phyloP scores from a whole-genome alignment of 2,888 invertebrate species.

The Orchesellides sinensis region DNA sequence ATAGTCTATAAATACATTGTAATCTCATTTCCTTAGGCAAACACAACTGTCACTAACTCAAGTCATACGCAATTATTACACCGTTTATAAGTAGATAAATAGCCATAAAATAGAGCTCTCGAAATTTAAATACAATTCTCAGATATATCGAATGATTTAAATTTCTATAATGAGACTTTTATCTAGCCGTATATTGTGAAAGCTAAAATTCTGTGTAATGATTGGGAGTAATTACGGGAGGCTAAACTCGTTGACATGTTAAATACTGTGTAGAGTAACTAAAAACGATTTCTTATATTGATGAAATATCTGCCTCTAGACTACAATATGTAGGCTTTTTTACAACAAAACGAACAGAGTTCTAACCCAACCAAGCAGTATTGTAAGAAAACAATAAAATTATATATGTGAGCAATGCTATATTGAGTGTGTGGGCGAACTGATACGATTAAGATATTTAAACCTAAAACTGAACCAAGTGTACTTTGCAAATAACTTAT shows the following conservation, averaged over 20 bases:
- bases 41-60: too few relatives aligned
- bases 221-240: constrained; percentile 20
- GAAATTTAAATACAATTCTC: too few relatives aligned
- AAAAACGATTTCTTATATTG: constrained; percentile 36
- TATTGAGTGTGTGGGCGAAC: constrained; percentile 1
- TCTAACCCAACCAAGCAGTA: background rate
- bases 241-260: constrained; percentile 35
- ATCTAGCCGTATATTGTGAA: too few relatives aligned
- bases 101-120: too few relatives aligned
- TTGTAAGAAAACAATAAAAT: background rate
- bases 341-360: constrained; percentile 9
- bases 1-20: too few relatives aligned
- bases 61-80: too few relatives aligned
- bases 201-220: too few relatives aligned
- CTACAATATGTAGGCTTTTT: constrained; percentile 45
- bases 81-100: too few relatives aligned
- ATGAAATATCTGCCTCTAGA: constrained; percentile 36
- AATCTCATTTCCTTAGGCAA: too few relatives aligned
- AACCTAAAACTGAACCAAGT: background rate
- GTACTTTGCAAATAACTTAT: too few relatives aligned
- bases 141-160: too few relatives aligned
- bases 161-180: too few relatives aligned
- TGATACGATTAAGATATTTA: constrained; percentile 20
- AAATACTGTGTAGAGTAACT: constrained; percentile 8
- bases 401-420: background rate